Percentiles rank a stretch among this genome's conserved stretches.
phyloP scores from a whole-genome alignment of 2,797 vertebrate species.

The Eleutherodactylus coqui region DNA sequence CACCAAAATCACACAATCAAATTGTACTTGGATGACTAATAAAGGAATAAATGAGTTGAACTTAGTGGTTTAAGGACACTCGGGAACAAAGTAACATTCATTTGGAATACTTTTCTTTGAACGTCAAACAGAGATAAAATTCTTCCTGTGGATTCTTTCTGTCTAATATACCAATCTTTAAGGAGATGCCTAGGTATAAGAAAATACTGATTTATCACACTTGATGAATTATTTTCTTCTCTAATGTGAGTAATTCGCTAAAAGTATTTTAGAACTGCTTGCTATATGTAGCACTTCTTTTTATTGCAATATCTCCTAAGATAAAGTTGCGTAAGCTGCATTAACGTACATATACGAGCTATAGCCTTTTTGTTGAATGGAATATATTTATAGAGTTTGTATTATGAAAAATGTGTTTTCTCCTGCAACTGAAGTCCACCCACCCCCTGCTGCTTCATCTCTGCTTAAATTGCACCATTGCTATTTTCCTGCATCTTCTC shows the following conservation, averaged over 20 bases:
- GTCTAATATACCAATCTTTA: neutral
- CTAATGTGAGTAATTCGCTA: neutral
- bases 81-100: slow-evolving; percentile 11
- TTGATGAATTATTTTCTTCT: neutral
- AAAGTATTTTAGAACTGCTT: too few species aligned
- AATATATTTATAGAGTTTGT: too few species aligned
- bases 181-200: neutral
- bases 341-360: too few species aligned
- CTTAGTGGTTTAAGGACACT: slow-evolving; percentile 25
- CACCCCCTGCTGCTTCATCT: too few species aligned
- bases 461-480: too few species aligned
- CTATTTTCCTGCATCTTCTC: too few species aligned
- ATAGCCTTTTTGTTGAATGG: too few species aligned
- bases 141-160: neutral
- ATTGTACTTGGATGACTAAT: slow-evolving; percentile 24
- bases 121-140: neutral
- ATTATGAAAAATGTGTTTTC: too few species aligned
- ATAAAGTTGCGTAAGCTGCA: too few species aligned
- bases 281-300: neutral
- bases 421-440: too few species aligned
- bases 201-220: neutral
- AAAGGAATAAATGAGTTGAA: slow-evolving; percentile 37
- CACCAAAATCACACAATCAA: slow-evolving; percentile 26
- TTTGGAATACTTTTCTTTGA: slow-evolving; percentile 24
- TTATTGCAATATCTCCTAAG: too few species aligned